Evolutionary conservation across 30 jellyfish, hydroid and myxozoan species (phyloP), one percentile per base, ranked within the genome.

Genomic region (Hydractinia symbiolongicarpus): DNA sequence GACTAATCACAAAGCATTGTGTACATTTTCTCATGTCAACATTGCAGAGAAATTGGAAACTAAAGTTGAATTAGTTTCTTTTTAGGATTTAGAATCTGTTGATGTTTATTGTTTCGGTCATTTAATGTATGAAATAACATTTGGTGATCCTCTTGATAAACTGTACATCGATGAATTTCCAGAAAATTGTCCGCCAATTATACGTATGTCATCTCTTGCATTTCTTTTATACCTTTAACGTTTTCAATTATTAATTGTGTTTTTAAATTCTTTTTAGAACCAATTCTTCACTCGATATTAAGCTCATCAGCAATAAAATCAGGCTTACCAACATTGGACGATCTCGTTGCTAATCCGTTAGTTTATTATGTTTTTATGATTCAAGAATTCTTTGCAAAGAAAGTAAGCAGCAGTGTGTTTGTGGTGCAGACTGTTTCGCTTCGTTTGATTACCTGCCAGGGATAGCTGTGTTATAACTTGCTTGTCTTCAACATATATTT

Each of bases 91-190:
- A 78, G 98, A 91, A 55, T 15, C 92, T 6, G 53, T 91, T 6
- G 91, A 91, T 79, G 98, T 91, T 68, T 91, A 91, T 73, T 82
- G 94, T 54, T 91, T 91, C 74, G 98, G 98, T 1, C 98, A 83
- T 53, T 74, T 91, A 53, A 79, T 91, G 16, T 91, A 86, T 82
- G 98, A 91, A 73, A 83, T 91, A 53, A 91, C 98, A 4, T 86
- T 91, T 54, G 98, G 96, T 21, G 95, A 86, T 62, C 90, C 96
- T 10, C 72, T 91, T 16, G 66, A 69, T 71, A 86, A 76, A 50
- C 13, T 93, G 0, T 57, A 82, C 8, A 70, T 91, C 5, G 98
- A 80, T 50, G 79, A 86, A 76, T 71, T 91, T 53, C 98, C 98
- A 4, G 83, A 84, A 9, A 55, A 72, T 66, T 91, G 98, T 62